These are phyloP conservation scores for Argyrosomus regius DNA, from an alignment of 2,797 vertebrate species.

Conservation along the genomic window DNA sequence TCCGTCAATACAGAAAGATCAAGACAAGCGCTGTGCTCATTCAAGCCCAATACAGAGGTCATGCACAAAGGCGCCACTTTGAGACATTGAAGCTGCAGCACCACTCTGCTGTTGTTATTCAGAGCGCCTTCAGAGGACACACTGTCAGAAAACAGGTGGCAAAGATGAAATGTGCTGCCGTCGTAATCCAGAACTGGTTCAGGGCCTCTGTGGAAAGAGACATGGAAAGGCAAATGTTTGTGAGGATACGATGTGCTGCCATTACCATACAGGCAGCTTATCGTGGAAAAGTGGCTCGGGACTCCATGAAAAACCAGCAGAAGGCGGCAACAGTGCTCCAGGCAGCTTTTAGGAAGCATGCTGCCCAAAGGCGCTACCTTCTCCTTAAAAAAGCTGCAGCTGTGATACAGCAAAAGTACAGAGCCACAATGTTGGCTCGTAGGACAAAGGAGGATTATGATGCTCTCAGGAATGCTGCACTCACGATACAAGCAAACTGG, in stretches of 20 bases:
- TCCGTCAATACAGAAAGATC: constrained; percentile 73
- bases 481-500: constrained; percentile 89
- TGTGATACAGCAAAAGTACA: constrained; percentile 85
- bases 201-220: constrained; percentile 72
- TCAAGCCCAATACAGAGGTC: constrained; percentile 86
- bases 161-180: constrained; percentile 69
- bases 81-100: constrained; percentile 68
- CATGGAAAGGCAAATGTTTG: constrained; percentile 76
- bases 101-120: constrained; percentile 86
- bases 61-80: constrained; percentile 67
- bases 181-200: constrained; percentile 90
- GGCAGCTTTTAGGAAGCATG: constrained; percentile 82
- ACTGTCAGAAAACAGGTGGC: constrained; percentile 72
- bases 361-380: constrained; percentile 75
- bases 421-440: constrained; percentile 79
- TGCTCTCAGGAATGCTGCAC: constrained; percentile 61
- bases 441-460: constrained; percentile 74
- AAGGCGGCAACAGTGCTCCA: constrained; percentile 87
- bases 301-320: constrained; percentile 67
- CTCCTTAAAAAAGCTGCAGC: constrained; percentile 70
- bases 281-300: constrained; percentile 84
- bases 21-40: constrained; percentile 81
- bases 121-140: constrained; percentile 86
- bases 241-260: constrained; percentile 79
- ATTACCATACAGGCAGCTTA: constrained; percentile 87